phyloP scores from a whole-genome alignment of 2,113 vertebrate species.

The Ctenodactylus gundi region DNA sequence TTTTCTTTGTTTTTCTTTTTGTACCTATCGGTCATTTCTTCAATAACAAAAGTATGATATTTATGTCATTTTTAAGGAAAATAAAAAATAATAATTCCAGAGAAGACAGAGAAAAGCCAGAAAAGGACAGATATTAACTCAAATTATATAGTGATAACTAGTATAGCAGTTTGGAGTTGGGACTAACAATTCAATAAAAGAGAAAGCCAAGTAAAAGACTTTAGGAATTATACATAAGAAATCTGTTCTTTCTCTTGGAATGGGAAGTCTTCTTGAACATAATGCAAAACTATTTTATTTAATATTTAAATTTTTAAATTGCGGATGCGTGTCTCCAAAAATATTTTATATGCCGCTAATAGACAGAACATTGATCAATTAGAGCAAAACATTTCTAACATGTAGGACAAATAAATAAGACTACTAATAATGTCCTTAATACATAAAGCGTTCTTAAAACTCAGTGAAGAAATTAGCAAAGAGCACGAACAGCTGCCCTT shows the following conservation, averaged over 20 bases:
- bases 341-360: neutral
- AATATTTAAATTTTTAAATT: no score
- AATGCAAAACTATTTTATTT: neutral
- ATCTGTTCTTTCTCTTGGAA: conserved; percentile 2
- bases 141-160: conserved; percentile 36
- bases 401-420: neutral
- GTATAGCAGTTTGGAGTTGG: neutral
- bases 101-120: neutral
- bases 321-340: no score
- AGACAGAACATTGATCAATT: neutral
- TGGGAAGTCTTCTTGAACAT: conserved; percentile 27
- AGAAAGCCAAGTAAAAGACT: conserved; percentile 23
- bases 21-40: conserved; percentile 3
- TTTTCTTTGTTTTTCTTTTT: neutral
- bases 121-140: neutral
- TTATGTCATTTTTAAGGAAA: neutral
- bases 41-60: neutral
- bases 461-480: neutral
- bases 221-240: neutral
- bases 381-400: neutral
- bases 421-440: conserved; percentile 2
- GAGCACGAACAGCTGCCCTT: neutral
- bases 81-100: neutral
- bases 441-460: neutral
- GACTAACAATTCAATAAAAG: neutral